Evolutionary conservation across 1,140 invertebrate species (phyloP).

Genomic region (Antheraea mylitta): DNA sequence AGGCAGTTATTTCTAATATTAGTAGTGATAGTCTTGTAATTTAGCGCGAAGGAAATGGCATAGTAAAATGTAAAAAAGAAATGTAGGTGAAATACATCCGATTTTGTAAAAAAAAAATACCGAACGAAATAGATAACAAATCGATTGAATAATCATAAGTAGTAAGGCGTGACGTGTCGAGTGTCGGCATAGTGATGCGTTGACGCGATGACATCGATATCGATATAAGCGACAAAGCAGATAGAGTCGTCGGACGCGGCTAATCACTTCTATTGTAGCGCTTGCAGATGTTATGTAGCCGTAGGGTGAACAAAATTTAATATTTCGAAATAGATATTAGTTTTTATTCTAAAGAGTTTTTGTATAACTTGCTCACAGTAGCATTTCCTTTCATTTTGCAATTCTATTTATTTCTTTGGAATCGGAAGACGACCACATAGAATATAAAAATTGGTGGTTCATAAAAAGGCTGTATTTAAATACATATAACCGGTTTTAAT

Average conservation of each 20-base stretch:
- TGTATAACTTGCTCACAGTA: not conserved
- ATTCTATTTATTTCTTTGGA: no score
- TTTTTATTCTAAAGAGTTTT: not conserved
- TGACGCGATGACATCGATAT: slow-evolving; percentile 1
- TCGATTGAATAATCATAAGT: not conserved
- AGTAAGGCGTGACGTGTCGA: slow-evolving; percentile 6
- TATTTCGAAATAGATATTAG: not conserved
- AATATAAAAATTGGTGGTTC: no score
- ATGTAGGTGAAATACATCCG: no score
- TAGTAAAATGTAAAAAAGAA: no score
- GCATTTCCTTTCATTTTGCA: not conserved
- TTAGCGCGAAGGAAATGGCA: no score
- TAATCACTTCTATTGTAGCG: slow-evolving; percentile 62
- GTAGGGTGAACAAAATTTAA: slow-evolving; percentile 27
- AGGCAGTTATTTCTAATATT: no score
- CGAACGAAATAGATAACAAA: not conserved
- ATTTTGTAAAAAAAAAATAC: not conserved
- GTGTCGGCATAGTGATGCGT: slow-evolving; percentile 10
- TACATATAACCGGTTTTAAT: no score
- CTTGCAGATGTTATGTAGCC: slow-evolving; percentile 48
- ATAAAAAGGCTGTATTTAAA: no score
- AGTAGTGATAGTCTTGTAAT: no score
- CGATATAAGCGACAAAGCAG: slow-evolving; percentile 26
- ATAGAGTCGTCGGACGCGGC: slow-evolving; percentile 44
- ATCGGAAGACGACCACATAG: no score